These are phyloP conservation scores for Zaprionus capensis DNA, from an alignment of 1,140 invertebrate species.

Conservation along the genomic window DNA sequence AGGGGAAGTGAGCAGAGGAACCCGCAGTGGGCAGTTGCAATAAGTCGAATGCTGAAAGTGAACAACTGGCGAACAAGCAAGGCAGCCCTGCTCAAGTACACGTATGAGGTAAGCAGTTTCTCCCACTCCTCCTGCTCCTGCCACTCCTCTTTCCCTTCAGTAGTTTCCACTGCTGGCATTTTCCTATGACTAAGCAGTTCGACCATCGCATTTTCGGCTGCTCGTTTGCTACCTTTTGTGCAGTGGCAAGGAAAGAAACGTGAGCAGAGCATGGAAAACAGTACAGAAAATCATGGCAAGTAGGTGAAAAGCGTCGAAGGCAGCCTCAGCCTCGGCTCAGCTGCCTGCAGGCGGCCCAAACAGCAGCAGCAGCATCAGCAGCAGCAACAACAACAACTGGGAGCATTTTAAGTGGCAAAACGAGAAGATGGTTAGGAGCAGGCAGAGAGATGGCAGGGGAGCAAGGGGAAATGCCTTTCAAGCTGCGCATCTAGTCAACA, in stretches of 20 bases:
- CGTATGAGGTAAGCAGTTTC: neutral
- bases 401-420: conserved; percentile 62
- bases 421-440: neutral
- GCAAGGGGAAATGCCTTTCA: conserved; percentile 20
- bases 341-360: conserved; percentile 48
- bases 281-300: conserved; percentile 29
- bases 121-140: neutral
- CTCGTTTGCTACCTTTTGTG: conserved; percentile 66
- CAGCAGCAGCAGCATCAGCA: conserved; percentile 28
- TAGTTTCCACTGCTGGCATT: conserved; percentile 44
- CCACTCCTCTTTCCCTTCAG: neutral
- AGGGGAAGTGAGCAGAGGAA: neutral
- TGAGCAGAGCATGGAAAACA: conserved; percentile 20
- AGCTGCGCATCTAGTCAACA: conserved; percentile 50
- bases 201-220: conserved; percentile 36
- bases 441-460: neutral
- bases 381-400: conserved; percentile 36
- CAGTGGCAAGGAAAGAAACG: conserved; percentile 27
- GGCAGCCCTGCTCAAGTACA: conserved; percentile 61
- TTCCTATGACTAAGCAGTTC: conserved; percentile 77
- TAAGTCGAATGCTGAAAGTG: conserved; percentile 58
- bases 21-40: conserved; percentile 39
- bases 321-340: conserved; percentile 38
- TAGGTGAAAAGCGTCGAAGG: conserved; percentile 58
- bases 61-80: conserved; percentile 39